Evolutionary conservation across 2,797 vertebrate genomes (phyloP).

Genomic region (Takifugu rubripes): DNA sequence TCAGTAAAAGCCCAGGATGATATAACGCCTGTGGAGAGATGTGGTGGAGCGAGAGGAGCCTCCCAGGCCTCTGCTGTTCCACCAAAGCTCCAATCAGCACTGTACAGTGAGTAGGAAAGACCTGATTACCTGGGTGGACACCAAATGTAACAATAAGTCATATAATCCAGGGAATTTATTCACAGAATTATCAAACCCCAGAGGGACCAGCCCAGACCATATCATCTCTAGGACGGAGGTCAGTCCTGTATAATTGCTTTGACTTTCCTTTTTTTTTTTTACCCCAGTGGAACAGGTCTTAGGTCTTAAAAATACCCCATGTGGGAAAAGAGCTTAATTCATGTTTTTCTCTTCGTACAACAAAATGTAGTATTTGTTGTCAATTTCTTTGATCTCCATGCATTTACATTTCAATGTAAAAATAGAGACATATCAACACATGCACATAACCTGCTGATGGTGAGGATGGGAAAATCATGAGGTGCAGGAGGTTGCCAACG

Average conservation of each 20-base stretch:
- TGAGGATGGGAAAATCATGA: background rate
- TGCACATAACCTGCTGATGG: no score
- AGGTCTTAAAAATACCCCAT: no score
- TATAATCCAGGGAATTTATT: conserved; percentile 23
- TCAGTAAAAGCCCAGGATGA: conserved; percentile 30
- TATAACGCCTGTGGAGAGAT: conserved; percentile 48
- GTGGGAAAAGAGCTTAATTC: no score
- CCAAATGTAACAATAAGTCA: background rate
- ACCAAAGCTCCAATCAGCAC: conserved; percentile 12
- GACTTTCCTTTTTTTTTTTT: no score
- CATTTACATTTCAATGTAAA: no score
- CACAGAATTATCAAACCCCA: conserved; percentile 6
- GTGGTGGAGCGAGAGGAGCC: conserved; percentile 38
- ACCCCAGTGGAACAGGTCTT: no score
- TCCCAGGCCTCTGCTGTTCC: conserved; percentile 15
- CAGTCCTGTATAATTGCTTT: background rate
- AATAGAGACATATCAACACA: no score
- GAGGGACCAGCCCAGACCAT: background rate
- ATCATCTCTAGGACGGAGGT: background rate
- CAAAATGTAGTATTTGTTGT: no score
- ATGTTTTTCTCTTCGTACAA: no score
- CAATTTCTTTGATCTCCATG: no score
- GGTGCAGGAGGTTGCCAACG: conserved; percentile 47
- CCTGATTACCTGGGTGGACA: conserved; percentile 1
- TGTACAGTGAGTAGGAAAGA: background rate